Percentiles rank a stretch among this genome's conserved stretches.
Evolutionary conservation across 2,888 invertebrate species (phyloP).

Genomic region (Serripes groenlandicus): DNA sequence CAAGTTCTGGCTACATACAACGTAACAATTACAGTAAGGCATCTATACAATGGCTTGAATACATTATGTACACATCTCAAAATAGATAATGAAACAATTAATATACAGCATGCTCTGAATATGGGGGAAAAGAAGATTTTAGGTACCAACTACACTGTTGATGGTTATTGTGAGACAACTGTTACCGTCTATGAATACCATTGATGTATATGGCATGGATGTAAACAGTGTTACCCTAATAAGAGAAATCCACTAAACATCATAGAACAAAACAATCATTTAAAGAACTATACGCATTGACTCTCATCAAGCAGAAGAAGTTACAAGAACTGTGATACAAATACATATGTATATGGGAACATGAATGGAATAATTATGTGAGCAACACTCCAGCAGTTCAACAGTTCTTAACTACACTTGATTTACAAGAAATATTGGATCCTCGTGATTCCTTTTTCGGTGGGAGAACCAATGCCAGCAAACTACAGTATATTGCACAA

Average conservation of each 20-base stretch:
- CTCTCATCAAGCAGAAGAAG: slow-evolving; percentile 12
- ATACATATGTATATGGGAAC: slow-evolving; percentile 55
- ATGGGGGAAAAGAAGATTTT: slow-evolving; percentile 20
- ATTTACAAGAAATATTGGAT: slow-evolving; percentile 53
- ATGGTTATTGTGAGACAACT: slow-evolving; percentile 29
- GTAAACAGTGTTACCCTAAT: neutral
- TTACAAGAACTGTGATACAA: neutral
- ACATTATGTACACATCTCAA: slow-evolving; percentile 32
- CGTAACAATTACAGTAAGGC: slow-evolving; percentile 43
- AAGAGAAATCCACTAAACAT: slow-evolving; percentile 11
- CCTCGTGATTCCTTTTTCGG: slow-evolving; percentile 76
- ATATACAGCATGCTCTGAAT: slow-evolving; percentile 49
- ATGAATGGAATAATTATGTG: slow-evolving; percentile 20
- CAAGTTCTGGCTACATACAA: slow-evolving; percentile 42
- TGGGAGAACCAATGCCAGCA: slow-evolving; percentile 71
- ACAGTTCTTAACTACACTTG: neutral
- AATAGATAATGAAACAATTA: slow-evolving; percentile 7
- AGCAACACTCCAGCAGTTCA: slow-evolving; percentile 54
- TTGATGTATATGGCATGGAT: slow-evolving; percentile 40
- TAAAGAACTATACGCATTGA: slow-evolving; percentile 20
- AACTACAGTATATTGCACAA: slow-evolving; percentile 61
- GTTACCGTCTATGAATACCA: slow-evolving; percentile 46
- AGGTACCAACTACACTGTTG: slow-evolving; percentile 38
- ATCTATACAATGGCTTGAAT: slow-evolving; percentile 55
- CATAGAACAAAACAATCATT: slow-evolving; percentile 34